Evolutionary conservation across 2,888 invertebrate genomes (phyloP).

Genomic region (Hylaea fasciaria): DNA sequence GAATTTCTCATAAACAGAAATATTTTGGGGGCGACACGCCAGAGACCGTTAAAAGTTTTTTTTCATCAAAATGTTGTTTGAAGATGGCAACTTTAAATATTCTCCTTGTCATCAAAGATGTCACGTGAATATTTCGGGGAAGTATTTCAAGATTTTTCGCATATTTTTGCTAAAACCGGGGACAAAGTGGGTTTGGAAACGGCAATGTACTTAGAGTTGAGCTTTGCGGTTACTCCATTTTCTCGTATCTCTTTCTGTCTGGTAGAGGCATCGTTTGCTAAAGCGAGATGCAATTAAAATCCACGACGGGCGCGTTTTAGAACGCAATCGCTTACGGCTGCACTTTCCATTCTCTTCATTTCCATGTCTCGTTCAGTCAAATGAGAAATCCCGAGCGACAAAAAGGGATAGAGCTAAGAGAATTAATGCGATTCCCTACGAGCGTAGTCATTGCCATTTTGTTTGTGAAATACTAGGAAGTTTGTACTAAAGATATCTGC

Average conservation of each 20-base stretch:
- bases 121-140: conserved; percentile 32
- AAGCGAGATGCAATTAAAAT: too few species aligned
- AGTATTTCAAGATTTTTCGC: conserved; percentile 31
- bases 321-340: too few species aligned
- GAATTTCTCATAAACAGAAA: conserved; percentile 29
- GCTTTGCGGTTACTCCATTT: background rate
- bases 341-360: too few species aligned
- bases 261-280: too few species aligned
- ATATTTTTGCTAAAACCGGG: conserved; percentile 28
- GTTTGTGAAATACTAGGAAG: background rate
- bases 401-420: too few species aligned
- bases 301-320: too few species aligned
- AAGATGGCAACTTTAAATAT: conserved; percentile 37
- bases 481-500: too few species aligned
- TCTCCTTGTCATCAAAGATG: conserved; percentile 29
- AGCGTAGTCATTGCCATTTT: too few species aligned
- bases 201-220: conserved; percentile 1
- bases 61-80: conserved; percentile 46
- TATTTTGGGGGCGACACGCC: conserved; percentile 16
- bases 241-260: too few species aligned
- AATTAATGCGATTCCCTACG: too few species aligned
- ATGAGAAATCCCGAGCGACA: too few species aligned
- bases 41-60: conserved; percentile 37
- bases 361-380: too few species aligned
- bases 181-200: conserved; percentile 21